Base-by-base conservation (phyloP, 2,113 vertebrate species). In the Nyctereutes procyonoides region DNA sequence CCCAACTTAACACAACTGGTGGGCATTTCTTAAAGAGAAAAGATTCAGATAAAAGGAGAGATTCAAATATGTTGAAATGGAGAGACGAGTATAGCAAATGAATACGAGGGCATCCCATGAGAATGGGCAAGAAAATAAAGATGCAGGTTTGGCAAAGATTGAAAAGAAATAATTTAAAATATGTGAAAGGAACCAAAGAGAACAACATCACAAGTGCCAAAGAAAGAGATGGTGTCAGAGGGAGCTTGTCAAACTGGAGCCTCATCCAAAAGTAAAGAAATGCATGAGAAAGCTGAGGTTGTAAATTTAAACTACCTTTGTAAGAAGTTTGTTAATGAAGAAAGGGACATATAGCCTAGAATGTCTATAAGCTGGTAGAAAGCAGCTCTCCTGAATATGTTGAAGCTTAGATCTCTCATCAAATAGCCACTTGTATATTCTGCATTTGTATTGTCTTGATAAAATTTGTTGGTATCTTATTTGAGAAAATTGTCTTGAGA, bases 401-500 rank as follows among this genome's bases (percentile, higher is more conserved):
- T 81, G 55, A 38, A 94, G 67, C 90, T 85, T 53, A 73, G 4
- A 71, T 93, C 77, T 97, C 9, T 96, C 2, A 22, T 94, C 55
- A 55, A 98, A 93, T 35, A 19, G 90, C 0, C 24, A 96, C 90
- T 97, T 96, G 38, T 8, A 48, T 9, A 67, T 89, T 95, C 86
- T 93, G 65, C 26, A 56, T 81, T 96, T 51, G 4, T 56, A 88
- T 58, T 2, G 81, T 76, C 93, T 77, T 56, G 26, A 97, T 79
- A 81, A 83, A 86, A 85, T 94, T n/a, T 74, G 16, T 87, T 83
- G 7, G 80, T 95, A 65, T 96, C 43, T 77, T 90, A 71, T 94
- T 79, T 62, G 65, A 32, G 69, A 60, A 91, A 48, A 97, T 90
- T 94, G 56, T 24, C 76, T 65, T 92, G 83, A 97, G 86, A 96